Percentiles rank a stretch among this genome's conserved stretches.
phyloP scores from a whole-genome alignment of 2,113 vertebrate species.

The Cygnus buccinator region DNA sequence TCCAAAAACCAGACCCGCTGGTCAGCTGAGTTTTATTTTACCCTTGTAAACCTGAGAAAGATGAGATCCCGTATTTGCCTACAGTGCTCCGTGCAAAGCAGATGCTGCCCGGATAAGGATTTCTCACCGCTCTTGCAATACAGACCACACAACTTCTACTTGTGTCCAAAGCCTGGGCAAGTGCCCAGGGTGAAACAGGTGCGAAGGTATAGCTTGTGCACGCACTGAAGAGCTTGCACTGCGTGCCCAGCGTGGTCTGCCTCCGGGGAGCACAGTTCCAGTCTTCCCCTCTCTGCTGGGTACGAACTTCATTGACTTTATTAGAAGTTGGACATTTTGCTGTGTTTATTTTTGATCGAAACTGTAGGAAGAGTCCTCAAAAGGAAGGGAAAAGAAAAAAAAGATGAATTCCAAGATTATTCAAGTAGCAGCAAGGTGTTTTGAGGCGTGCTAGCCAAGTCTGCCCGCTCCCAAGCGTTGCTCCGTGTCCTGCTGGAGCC shows the following conservation, averaged over 20 bases:
- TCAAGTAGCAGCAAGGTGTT: not conserved
- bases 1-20: not conserved
- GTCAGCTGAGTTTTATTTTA: not conserved
- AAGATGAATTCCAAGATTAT: not conserved
- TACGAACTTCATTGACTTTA: not conserved
- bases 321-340: not conserved
- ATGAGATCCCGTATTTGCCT: not conserved
- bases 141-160: not conserved
- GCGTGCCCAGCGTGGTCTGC: rapidly evolving
- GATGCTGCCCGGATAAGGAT: not conserved
- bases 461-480: not conserved
- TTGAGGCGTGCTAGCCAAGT: not conserved
- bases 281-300: not conserved
- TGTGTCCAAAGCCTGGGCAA: not conserved
- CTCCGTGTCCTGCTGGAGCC: not conserved
- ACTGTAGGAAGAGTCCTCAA: not conserved
- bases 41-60: rapidly evolving
- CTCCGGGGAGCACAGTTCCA: rapidly evolving
- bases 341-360: not conserved
- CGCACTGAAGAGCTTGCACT: not conserved
- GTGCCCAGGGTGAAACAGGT: not conserved
- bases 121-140: not conserved
- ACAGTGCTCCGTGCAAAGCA: not conserved
- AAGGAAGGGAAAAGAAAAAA: not conserved
- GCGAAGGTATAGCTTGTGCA: not conserved